phyloP scores from a whole-genome alignment of 1,140 invertebrate genomes.

The Papilio xuthus region DNA sequence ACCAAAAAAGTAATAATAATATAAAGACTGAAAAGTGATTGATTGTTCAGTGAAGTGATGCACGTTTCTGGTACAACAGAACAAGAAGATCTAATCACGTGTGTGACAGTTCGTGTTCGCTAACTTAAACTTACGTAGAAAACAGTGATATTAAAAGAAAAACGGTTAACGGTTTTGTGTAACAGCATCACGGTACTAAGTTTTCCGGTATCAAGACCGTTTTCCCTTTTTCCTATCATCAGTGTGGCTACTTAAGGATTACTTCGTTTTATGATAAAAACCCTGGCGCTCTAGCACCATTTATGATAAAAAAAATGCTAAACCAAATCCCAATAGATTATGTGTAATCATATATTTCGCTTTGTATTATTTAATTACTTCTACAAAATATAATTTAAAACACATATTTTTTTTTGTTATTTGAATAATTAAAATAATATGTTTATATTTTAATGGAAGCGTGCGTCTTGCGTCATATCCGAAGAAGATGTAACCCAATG shows the following conservation, averaged over 20 bases:
- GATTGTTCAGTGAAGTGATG: slow-evolving; percentile 71
- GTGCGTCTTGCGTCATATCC: slow-evolving; percentile 44
- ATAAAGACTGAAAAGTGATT: slow-evolving; percentile 53
- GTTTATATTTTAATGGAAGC: slow-evolving; percentile 2
- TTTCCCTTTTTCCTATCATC: neutral
- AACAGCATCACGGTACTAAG: neutral
- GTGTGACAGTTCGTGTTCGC: slow-evolving; percentile 24
- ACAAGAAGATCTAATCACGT: slow-evolving; percentile 26
- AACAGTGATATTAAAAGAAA: slow-evolving; percentile 30
- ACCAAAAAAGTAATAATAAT: slow-evolving; percentile 49
- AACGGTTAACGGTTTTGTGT: neutral
- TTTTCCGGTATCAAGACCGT: neutral
- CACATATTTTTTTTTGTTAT: neutral
- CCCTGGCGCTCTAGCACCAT: neutral
- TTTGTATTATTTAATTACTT: neutral
- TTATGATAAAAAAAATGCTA: neutral
- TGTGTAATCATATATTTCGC: neutral
- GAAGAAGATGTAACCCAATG: slow-evolving; percentile 67
- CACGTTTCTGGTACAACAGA: slow-evolving; percentile 41
- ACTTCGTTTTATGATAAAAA: neutral
- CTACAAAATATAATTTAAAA: neutral
- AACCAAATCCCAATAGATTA: neutral
- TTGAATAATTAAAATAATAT: neutral
- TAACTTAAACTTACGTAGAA: slow-evolving; percentile 19
- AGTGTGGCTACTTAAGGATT: neutral